Evolutionary conservation across 2,888 invertebrate species (phyloP).

Genomic region (Lasioglossum villosulum): DNA sequence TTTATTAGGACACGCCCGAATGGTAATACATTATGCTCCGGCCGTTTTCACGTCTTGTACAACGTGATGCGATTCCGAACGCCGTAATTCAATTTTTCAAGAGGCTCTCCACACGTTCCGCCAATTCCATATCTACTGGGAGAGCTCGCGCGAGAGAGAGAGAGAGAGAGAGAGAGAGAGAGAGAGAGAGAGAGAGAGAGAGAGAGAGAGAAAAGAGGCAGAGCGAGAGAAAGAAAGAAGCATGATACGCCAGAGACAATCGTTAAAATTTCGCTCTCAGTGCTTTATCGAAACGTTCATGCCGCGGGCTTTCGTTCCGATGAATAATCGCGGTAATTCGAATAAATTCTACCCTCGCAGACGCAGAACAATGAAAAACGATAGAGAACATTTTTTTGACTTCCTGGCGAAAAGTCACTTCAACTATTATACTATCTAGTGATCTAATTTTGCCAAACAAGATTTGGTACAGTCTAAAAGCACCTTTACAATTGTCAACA

Average conservation of each 20-base stretch:
- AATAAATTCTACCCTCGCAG: slow-evolving; percentile 14
- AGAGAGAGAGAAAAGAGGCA: not conserved
- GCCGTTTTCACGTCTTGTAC: slow-evolving; percentile 31
- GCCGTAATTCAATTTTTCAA: slow-evolving; percentile 76
- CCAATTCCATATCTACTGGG: slow-evolving; percentile 39
- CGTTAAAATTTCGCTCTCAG: slow-evolving; percentile 38
- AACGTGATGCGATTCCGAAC: slow-evolving; percentile 66
- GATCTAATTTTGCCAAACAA: not conserved
- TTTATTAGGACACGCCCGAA: slow-evolving; percentile 63
- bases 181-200: not conserved
- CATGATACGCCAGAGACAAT: slow-evolving; percentile 14
- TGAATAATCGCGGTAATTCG: slow-evolving; percentile 25
- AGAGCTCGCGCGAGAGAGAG: not conserved
- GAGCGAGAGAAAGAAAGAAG: not conserved
- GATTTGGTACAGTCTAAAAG: not conserved
- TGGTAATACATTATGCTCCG: slow-evolving; percentile 50
- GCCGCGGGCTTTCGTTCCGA: not conserved
- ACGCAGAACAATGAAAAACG: slow-evolving; percentile 23
- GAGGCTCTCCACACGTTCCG: slow-evolving; percentile 55
- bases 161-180: not conserved
- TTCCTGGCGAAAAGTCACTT: not conserved
- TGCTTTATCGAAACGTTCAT: slow-evolving; percentile 16
- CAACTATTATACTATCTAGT: not conserved
- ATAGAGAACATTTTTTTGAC: not conserved
- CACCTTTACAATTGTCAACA: not conserved